phyloP scores from a whole-genome alignment of 2,113 vertebrate genomes.

The Triplophysa rosa region DNA sequence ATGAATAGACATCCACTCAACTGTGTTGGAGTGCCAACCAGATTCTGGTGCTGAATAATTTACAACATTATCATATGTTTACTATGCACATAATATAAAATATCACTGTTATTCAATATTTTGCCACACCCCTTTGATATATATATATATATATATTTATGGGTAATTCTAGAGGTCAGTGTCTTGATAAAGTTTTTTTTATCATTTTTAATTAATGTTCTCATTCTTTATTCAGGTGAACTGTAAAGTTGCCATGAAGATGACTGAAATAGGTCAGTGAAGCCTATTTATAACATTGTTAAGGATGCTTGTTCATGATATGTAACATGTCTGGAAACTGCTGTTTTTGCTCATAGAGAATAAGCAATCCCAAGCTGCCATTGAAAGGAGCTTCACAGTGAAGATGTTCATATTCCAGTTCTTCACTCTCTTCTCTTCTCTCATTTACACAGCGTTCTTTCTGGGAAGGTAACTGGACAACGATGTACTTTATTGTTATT shows the following conservation, averaged over 20 bases:
- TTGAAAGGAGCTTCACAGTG: constrained; percentile 83
- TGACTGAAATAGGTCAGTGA: constrained; percentile 81
- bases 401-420: constrained; percentile 96
- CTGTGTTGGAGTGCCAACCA: no score
- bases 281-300: neutral
- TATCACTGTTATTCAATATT: no score
- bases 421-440: constrained; percentile 90
- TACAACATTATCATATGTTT: no score
- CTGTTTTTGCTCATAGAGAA: constrained; percentile 73
- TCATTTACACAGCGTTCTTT: constrained; percentile 93
- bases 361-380: constrained; percentile 76
- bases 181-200: neutral
- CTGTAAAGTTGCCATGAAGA: constrained; percentile 75
- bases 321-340: neutral
- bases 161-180: neutral
- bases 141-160: no score
- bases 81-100: no score
- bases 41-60: no score
- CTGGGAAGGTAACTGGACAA: constrained; percentile 82
- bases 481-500: neutral
- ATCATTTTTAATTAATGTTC: neutral
- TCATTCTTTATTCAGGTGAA: constrained; percentile 76
- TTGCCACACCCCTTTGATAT: neutral
- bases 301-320: neutral
- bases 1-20: no score